Conservation (phyloP, 1,140 invertebrate genomes). For the Hydropsyche tenuis region DNA sequence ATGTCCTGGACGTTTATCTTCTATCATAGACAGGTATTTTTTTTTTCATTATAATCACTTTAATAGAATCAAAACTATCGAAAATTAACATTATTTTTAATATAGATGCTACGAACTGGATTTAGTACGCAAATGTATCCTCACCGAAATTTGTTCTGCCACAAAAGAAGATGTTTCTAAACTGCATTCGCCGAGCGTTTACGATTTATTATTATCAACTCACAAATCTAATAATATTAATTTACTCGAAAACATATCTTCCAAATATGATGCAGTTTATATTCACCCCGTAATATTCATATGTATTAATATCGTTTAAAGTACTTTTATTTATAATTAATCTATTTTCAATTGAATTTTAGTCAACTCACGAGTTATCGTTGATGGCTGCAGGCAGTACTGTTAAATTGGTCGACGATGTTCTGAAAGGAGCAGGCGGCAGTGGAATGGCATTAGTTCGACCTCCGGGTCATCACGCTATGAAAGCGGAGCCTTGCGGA, state of each 20-base stretch:
- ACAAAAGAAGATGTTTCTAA: slow-evolving; percentile 74
- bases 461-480: slow-evolving; percentile 98
- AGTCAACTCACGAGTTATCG: slow-evolving; percentile 83
- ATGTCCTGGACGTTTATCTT: slow-evolving; percentile 75
- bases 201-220: slow-evolving; percentile 71
- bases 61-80: not conserved
- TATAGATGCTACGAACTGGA: slow-evolving; percentile 74
- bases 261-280: slow-evolving; percentile 85
- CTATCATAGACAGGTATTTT: slow-evolving; percentile 71
- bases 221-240: slow-evolving; percentile 64
- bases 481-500: slow-evolving; percentile 85
- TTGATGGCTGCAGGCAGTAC: slow-evolving; percentile 80
- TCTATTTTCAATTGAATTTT: slow-evolving; percentile 50
- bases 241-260: slow-evolving; percentile 74
- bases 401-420: slow-evolving; percentile 78
- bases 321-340: not conserved
- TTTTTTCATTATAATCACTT: not conserved
- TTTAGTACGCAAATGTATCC: slow-evolving; percentile 73
- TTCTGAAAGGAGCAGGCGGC: slow-evolving; percentile 73
- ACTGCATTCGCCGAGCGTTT: slow-evolving; percentile 70
- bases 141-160: slow-evolving; percentile 66
- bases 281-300: slow-evolving; percentile 76
- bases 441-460: slow-evolving; percentile 87
- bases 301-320: not conserved
- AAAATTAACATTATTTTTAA: not conserved